Conservation (phyloP, 2,797 vertebrate genomes). For the Ctenochaetus hawaiiensis region DNA sequence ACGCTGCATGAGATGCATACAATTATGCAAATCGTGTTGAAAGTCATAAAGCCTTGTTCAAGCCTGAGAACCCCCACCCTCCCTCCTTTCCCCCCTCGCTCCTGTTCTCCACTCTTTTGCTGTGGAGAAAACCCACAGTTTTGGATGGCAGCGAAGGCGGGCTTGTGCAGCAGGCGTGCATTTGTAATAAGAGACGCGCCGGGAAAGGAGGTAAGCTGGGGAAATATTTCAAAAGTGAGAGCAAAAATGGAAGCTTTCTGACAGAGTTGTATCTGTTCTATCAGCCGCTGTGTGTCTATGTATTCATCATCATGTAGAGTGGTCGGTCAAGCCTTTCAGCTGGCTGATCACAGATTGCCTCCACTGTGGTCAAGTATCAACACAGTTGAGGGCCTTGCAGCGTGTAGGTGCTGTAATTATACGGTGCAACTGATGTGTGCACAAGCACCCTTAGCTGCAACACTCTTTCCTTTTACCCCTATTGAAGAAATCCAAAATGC, state of each 20-base stretch:
- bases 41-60: conserved; percentile 83
- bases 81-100: background rate
- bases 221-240: conserved; percentile 58
- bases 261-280: conserved; percentile 15
- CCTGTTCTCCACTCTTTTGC: conserved; percentile 51
- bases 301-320: conserved; percentile 64
- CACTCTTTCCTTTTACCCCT: background rate
- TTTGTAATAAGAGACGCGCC: conserved; percentile 64
- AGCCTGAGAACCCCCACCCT: conserved; percentile 54
- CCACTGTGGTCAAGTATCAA: conserved; percentile 76
- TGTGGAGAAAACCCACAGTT: conserved; percentile 63
- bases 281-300: conserved; percentile 24
- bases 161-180: conserved; percentile 55
- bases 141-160: conserved; percentile 33
- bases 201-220: conserved; percentile 33
- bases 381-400: conserved; percentile 59
- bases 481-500: conserved; percentile 25
- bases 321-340: conserved; percentile 60
- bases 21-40: conserved; percentile 85
- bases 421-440: conserved; percentile 46
- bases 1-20: conserved; percentile 81
- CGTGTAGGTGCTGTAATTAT: conserved; percentile 61
- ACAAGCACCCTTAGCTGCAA: conserved; percentile 48
- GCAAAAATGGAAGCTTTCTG: conserved; percentile 44
- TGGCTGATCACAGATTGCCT: conserved; percentile 64